Evolutionary conservation across 1,140 invertebrate species (phyloP), one percentile per base, ranked within the genome.

Genomic region (Caligus rogercresseyi): DNA sequence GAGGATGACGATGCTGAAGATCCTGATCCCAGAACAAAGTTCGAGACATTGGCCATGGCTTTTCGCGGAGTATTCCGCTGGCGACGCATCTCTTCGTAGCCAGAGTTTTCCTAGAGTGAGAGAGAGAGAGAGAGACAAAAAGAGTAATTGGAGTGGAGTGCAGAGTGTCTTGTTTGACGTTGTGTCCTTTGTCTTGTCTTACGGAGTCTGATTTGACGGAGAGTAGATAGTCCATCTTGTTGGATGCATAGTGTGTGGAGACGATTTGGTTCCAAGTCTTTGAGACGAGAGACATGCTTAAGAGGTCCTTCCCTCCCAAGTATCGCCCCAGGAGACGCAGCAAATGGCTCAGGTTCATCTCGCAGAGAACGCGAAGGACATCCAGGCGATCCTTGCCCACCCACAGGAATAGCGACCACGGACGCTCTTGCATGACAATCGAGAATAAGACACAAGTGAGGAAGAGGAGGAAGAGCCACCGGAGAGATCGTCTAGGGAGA

Each of bases 1-100:
- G 11, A 21, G 20, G 18, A 25, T 14, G 16, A 20, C n/a, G 15
- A n/a, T 56, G 2, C n/a, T 20, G 24, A 20, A n/a, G 1, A 16
- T 18, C 18, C 54, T 53, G n/a, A n/a, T n/a, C n/a, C n/a, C n/a
- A n/a, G n/a, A 2, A 56, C 19, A 1, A 56, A 20, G 14, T 56
- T 56, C 19, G 54, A 56, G 19, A 56, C 54, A 25, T 56, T 56
- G 54, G 19, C 15, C 54, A 56, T 56, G 54, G 54, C 54, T 56
- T 56, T 56, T 20, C 54, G 54, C 1, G 54, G 54, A 16, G 19
- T 56, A 23, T 2, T 56, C 2, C 54, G 15, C 54, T 21, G 24
- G 19, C 19, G 19, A 25, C 20, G 20, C 2, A 20, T n/a, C 14
- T 56, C 54, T 2, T 20, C 54, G 24, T 43, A 43, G 31, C 54